Evolutionary conservation across 1,140 invertebrate genomes (phyloP), one percentile per base, ranked within the genome.

Genomic region (Asbolus verrucosus): DNA sequence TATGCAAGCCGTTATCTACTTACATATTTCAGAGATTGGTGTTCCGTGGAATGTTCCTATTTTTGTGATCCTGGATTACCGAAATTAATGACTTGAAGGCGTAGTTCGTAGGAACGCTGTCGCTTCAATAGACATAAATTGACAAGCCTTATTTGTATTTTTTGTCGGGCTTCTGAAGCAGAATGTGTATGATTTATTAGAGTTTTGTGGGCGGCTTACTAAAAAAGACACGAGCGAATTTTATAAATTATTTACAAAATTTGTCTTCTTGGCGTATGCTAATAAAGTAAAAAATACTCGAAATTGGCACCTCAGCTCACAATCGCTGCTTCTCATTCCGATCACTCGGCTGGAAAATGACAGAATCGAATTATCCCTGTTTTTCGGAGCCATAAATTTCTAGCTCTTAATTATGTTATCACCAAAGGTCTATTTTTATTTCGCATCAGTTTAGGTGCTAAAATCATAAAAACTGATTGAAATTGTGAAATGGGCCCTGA

Each of bases 101-200:
- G 11, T 13, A 8, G 43, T 50, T 19, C 24, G 43, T 50, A 50
- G 8, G 21, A 54, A 27, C 41, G 16, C 46, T 30, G 21, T 54
- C 43, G n/a, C 5, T 14, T 43, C 39, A 43, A 43, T 43, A 43
- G 46, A 54, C 46, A 54, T 54, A 54, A 54, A 54, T 54, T 54
- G 46, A 54, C 21, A 54, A 54, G n/a, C 46, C 46, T 54, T 54
- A 54, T 54, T 54, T 54, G 46, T 54, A 54, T 54, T 54, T 54
- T 54, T 54, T 54, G 21, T 54, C 18, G 16, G 41, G 21, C 9
- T 15, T n/a, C n/a, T 16, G n/a, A 14, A 24, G 8, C 19, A 54
- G 14, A 14, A 54, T 16, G 46, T 54, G 5, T 54, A 24, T 54
- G 46, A 54, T 54, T 54, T 54, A 54, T 54, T 54, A 54, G 2